Conservation (phyloP, 2,113 vertebrate genomes). For the Tachysurus fulvidraco region DNA sequence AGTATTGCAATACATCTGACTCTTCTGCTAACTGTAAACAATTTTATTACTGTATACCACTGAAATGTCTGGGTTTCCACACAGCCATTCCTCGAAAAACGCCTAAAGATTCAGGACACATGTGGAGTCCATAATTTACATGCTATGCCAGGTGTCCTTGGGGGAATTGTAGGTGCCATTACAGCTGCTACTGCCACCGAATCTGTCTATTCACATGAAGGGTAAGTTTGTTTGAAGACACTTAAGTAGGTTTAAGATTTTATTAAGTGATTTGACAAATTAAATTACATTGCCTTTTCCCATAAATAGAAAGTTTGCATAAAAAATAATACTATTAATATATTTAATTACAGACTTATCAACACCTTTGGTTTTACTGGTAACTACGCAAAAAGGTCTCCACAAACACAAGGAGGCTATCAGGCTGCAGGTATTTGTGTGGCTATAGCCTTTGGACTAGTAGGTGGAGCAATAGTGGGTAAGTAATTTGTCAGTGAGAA, state of each 20-base stretch:
- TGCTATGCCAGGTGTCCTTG: slow-evolving; percentile 87
- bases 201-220: slow-evolving; percentile 74
- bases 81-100: slow-evolving; percentile 86
- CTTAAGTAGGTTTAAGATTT: neutral
- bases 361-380: slow-evolving; percentile 72
- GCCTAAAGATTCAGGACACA: slow-evolving; percentile 87
- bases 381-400: slow-evolving; percentile 34
- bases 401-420: slow-evolving; percentile 78
- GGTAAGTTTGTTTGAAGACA: slow-evolving; percentile 69
- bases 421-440: slow-evolving; percentile 87
- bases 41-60: neutral
- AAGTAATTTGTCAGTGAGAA: slow-evolving; percentile 58
- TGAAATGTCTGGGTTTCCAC: neutral
- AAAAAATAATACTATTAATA: neutral
- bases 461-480: slow-evolving; percentile 86
- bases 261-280: neutral
- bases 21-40: neutral
- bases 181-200: slow-evolving; percentile 78
- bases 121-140: slow-evolving; percentile 96
- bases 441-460: slow-evolving; percentile 83
- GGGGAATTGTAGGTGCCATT: slow-evolving; percentile 85
- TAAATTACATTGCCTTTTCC: neutral
- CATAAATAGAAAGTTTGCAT: neutral
- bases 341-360: slow-evolving; percentile 69
- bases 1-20: slow-evolving; percentile 59